Conservation (phyloP, 2,797 vertebrate species). For the Alectoris magna region DNA sequence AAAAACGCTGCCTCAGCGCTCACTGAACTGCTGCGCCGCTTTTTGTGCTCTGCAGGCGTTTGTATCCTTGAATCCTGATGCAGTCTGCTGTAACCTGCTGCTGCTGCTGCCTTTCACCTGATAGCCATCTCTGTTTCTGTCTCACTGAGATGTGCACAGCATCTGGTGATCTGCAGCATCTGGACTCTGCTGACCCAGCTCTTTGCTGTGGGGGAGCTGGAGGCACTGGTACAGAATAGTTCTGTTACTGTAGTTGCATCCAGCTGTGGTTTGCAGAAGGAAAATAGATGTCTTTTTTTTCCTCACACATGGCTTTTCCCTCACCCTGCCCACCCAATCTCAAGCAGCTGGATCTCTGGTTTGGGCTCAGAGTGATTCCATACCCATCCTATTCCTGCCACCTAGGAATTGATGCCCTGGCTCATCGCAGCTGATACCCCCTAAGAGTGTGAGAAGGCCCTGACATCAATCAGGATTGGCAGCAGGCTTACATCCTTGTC, state of each 20-base stretch:
- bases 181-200: neutral
- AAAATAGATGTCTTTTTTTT: neutral
- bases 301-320: rapidly evolving
- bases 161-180: neutral
- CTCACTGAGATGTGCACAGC: neutral
- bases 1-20: neutral
- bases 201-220: neutral
- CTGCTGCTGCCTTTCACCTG: neutral
- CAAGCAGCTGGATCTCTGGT: neutral
- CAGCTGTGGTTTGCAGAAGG: neutral
- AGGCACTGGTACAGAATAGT: neutral
- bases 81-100: neutral
- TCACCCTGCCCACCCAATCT: neutral
- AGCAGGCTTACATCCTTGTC: neutral
- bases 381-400: neutral
- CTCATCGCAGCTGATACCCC: neutral
- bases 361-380: neutral
- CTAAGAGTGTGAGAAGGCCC: too few species aligned
- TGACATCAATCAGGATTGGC: rapidly evolving
- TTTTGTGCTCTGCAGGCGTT: neutral
- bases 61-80: neutral
- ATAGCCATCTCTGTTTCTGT: neutral
- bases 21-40: neutral
- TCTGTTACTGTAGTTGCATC: neutral
- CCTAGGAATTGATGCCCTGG: neutral